Evolutionary conservation across 2,888 invertebrate species (phyloP).

Genomic region (Hirtodrosophila confusa): DNA sequence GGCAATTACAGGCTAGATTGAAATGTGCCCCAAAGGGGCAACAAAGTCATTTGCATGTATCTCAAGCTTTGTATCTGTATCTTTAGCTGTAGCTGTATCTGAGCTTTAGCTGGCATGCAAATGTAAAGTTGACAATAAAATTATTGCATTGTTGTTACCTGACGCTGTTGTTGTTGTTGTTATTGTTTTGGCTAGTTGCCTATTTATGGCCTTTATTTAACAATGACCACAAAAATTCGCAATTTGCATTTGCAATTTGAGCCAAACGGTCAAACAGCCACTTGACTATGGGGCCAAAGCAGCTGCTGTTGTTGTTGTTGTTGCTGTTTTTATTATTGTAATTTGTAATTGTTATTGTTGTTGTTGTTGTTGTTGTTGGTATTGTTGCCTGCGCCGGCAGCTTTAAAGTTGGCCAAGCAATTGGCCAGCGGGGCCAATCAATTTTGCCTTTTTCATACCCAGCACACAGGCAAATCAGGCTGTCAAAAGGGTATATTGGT

Average conservation of each 20-base stretch:
- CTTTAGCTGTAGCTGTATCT: too few relatives aligned
- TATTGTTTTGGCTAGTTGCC: conserved; percentile 36
- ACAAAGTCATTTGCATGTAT: conserved; percentile 1
- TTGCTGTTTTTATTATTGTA: conserved; percentile 41
- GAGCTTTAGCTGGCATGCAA: conserved; percentile 35
- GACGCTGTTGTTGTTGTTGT: conserved; percentile 29
- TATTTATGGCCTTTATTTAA: conserved; percentile 75
- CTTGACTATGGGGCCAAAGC: conserved; percentile 50
- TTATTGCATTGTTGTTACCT: conserved; percentile 64
- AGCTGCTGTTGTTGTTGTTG: conserved; percentile 30
- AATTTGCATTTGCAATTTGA: conserved; percentile 75
- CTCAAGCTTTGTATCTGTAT: conserved; percentile 8
- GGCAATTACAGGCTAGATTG: conserved; percentile 30
- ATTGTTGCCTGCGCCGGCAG: conserved; percentile 36
- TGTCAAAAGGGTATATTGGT: conserved; percentile 7
- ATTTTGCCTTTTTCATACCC: conserved; percentile 34
- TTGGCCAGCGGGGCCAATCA: conserved; percentile 59
- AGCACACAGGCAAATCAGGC: conserved; percentile 13
- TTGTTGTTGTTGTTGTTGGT: conserved; percentile 24
- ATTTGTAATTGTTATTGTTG: conserved; percentile 32
- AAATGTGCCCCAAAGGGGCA: conserved; percentile 34
- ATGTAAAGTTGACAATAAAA: conserved; percentile 70
- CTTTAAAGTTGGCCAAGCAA: conserved; percentile 68
- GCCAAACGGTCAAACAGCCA: conserved; percentile 56
- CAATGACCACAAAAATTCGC: conserved; percentile 77